Evolutionary conservation across 2,797 vertebrate genomes (phyloP), one percentile per base, ranked within the genome.

Genomic region (Protonibea diacanthus): DNA sequence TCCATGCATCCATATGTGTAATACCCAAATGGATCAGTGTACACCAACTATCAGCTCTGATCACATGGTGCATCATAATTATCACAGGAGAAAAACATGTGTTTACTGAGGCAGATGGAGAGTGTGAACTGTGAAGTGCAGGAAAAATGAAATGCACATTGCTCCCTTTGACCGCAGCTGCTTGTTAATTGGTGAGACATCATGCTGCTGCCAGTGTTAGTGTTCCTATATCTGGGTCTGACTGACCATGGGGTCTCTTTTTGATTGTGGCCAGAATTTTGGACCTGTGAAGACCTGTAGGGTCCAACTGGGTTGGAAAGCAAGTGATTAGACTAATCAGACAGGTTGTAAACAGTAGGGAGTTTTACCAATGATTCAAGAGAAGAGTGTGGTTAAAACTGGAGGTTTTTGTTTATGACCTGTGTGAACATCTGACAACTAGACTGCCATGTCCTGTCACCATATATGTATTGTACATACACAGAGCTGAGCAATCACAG

Each of bases 161-260:
- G 57, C 60, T 71, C 48, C 73, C 81, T 78, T 77, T 42, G 57
- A 76, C 15, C 6, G 10, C 45, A 78, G 83, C 74, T 79, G 71
- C 59, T 64, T n/a, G 42, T 71, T 76, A 79, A 78, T 74, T 63
- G 42, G 40, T 59, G 14, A 13, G 59, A 42, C 74, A 61, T 74
- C 33, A 21, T 29, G 47, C 44, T 51, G 29, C 66, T 72, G 53
- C 62, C 56, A 71, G n/a, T 61, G 45, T 65, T 66, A 48, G 48
- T 63, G n/a, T 68, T 49, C 48, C 7, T 49, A 20, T 23, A 9
- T 38, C 33, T 38, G 8, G 33, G 8, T 38, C 33, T 8, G 33
- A 38, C 51, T 52, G 5, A 5, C n/a, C 51, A 13, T 51, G 9
- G 49, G 20, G 10, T 21, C 49, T 4, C 7, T 18, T 6, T 48